Base-by-base conservation (phyloP, 2,888 invertebrate species). In the Tetropium fuscum region DNA sequence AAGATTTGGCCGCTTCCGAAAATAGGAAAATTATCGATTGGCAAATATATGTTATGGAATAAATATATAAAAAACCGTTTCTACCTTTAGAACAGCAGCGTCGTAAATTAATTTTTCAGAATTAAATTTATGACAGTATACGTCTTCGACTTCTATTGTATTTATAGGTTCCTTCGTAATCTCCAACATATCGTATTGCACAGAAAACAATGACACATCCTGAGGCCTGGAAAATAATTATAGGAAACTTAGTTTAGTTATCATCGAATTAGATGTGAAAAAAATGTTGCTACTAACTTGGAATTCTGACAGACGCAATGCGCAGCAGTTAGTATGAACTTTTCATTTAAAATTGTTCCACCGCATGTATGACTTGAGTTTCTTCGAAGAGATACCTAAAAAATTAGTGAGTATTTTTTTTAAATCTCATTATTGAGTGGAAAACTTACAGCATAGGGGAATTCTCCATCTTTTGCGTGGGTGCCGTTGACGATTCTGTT, bases 11-110 rank as follows among this genome's bases (percentile, higher is more conserved):
- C n/a, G n/a, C n/a, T n/a, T n/a, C n/a, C n/a, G n/a, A n/a, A n/a
- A n/a, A n/a, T n/a, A n/a, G n/a, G n/a, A n/a, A n/a, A n/a, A n/a
- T n/a, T n/a, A n/a, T n/a, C n/a, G n/a, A n/a, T n/a, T n/a, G n/a
- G n/a, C n/a, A n/a, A n/a, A n/a, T n/a, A n/a, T n/a, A n/a, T n/a
- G n/a, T n/a, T n/a, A n/a, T n/a, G n/a, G n/a, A 3, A 30, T 7
- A 32, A 34, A 13, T 5, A 13, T 3, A 34, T 1, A 34, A 34
- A 7, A 34, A 34, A 15, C 11, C 11, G n/a, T 10, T 40, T n/a
- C 40, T 47, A 71, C 72, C 62, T 73, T 66, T 47, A 73, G 41
- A 18, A 73, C 64, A 7, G 73, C 73, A 13, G 68, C 62, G 55
- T 73, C 73, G 34, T 66, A 64, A 45, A 64, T 68, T 10, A 73